Evolutionary conservation across 2,888 invertebrate genomes (phyloP).

Genomic region (Agriopis leucophaearia): DNA sequence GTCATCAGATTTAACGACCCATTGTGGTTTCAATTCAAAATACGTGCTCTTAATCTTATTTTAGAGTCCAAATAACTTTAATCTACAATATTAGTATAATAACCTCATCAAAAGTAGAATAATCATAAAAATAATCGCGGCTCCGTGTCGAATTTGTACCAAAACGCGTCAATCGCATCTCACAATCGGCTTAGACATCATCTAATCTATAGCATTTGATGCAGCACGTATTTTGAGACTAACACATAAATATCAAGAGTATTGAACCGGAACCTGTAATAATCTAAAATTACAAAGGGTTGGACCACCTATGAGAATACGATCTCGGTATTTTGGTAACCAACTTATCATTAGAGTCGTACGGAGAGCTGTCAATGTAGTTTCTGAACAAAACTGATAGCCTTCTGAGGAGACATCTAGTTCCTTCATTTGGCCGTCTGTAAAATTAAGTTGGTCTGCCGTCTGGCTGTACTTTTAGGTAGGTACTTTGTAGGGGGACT

Average conservation of each 20-base stretch:
- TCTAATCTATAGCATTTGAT: neutral
- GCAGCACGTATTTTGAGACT: constrained; percentile 21
- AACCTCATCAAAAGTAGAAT: constrained; percentile 20
- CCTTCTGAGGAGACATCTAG: neutral
- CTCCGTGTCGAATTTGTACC: constrained; percentile 19
- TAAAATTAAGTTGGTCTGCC: neutral
- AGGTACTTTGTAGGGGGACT: neutral
- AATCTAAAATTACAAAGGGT: constrained; percentile 33
- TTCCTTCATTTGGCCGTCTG: neutral
- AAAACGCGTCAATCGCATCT: constrained; percentile 3
- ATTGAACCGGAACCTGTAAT: constrained; percentile 27
- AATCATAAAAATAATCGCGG: constrained; percentile 10
- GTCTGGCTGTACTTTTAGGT: neutral
- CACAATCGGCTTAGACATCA: neutral
- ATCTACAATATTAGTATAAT: constrained; percentile 26
- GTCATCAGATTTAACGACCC: too few relatives aligned
- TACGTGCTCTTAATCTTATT: neutral
- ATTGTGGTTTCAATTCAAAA: neutral
- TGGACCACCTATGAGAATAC: constrained; percentile 28
- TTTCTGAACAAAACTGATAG: neutral
- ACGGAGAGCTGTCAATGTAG: neutral
- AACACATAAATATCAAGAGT: constrained; percentile 7
- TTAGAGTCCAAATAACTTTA: constrained; percentile 12
- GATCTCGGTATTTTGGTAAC: constrained; percentile 4
- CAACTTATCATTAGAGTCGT: neutral